Conservation (phyloP, 2,113 vertebrate species). For the Oriolus oriolus region DNA sequence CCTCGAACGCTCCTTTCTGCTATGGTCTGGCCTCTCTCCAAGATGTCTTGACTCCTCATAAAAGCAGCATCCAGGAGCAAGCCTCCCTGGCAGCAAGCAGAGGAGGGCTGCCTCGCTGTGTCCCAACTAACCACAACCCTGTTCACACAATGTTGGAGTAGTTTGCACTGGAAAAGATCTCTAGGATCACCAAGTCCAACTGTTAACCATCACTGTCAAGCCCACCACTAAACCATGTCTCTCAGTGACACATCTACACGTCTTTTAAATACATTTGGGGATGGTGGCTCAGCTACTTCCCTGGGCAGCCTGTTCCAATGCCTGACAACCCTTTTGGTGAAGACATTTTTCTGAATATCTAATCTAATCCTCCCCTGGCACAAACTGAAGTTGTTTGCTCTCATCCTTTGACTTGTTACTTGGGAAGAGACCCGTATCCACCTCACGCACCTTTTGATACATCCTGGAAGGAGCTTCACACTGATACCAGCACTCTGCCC, state of each 20-base stretch:
- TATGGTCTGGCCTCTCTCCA: background rate
- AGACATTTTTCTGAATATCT: background rate
- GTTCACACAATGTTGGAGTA: background rate
- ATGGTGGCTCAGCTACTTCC: background rate
- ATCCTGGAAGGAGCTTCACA: accelerated
- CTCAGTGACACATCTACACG: background rate
- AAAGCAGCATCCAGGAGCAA: background rate
- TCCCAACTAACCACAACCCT: background rate
- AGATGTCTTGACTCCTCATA: background rate
- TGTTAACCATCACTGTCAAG: background rate
- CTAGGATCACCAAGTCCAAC: background rate
- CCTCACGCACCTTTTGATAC: background rate
- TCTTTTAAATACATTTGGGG: background rate
- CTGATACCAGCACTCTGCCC: background rate
- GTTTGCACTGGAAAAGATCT: background rate
- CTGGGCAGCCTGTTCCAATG: background rate
- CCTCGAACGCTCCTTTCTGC: background rate
- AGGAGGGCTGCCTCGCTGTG: background rate
- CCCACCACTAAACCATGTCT: background rate
- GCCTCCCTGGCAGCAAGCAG: background rate
- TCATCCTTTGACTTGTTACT: background rate
- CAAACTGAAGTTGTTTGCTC: background rate
- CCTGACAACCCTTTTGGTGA: background rate
- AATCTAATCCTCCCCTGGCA: background rate
- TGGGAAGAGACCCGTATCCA: accelerated